A percentile compares a stretch with the other conserved stretches of the same genome.
These are phyloP conservation scores for Poecilus cupreus DNA, from an alignment of 2,888 invertebrate genomes.

Conservation along the genomic window DNA sequence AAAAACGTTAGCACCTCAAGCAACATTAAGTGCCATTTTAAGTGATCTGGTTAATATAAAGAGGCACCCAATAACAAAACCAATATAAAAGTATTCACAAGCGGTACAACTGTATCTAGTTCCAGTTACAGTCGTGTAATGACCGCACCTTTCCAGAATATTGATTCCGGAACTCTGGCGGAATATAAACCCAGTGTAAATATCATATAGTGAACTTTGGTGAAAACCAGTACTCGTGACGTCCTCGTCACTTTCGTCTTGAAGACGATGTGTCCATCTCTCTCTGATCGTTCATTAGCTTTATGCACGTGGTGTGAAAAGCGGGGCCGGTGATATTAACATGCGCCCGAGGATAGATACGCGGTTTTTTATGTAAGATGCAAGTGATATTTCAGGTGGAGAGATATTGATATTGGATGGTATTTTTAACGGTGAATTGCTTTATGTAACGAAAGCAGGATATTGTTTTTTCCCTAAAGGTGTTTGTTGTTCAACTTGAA, in stretches of 20 bases:
- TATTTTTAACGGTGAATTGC: too few relatives aligned
- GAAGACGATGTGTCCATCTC: not conserved
- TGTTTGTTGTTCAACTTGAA: too few relatives aligned
- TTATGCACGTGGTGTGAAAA: constrained; percentile 40
- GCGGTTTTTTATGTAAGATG: not conserved
- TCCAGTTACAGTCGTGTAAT: constrained; percentile 61
- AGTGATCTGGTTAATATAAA: not conserved
- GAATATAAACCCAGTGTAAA: constrained; percentile 59
- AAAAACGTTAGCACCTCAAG: too few relatives aligned
- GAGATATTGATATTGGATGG: not conserved
- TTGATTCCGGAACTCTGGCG: constrained; percentile 61
- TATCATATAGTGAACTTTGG: constrained; percentile 56
- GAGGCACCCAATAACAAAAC: constrained; percentile 1
- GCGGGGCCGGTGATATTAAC: constrained; percentile 36
- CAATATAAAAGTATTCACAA: constrained; percentile 22
- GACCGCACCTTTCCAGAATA: constrained; percentile 64
- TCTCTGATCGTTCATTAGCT: constrained; percentile 15
- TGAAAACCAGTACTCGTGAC: constrained; percentile 32
- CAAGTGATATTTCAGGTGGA: not conserved
- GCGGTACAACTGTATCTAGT: not conserved
- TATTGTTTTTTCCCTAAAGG: too few relatives aligned
- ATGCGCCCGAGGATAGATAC: not conserved
- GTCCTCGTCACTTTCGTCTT: not conserved
- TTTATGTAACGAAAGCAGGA: too few relatives aligned
- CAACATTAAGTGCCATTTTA: too few relatives aligned